phyloP scores from a whole-genome alignment of 2,888 invertebrate genomes.

The Andrena hattorfiana region DNA sequence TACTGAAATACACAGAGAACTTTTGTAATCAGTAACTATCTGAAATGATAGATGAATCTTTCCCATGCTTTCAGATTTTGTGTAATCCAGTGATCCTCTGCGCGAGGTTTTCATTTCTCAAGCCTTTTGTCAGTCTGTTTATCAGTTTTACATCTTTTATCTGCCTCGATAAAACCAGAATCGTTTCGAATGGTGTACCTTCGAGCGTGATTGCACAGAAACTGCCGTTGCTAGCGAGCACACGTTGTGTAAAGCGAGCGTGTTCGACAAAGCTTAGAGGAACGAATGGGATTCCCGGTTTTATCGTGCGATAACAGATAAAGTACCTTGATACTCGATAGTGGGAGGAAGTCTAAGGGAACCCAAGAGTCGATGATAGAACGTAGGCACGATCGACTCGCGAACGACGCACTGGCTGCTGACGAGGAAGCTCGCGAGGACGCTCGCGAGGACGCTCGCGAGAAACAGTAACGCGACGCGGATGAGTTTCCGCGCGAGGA shows the following conservation, averaged over 20 bases:
- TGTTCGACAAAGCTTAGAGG: background rate
- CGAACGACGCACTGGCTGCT: background rate
- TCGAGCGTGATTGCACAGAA: background rate
- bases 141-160: background rate
- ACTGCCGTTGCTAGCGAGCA: background rate
- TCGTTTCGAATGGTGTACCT: background rate
- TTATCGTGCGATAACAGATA: slow-evolving; percentile 28
- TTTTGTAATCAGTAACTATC: no score
- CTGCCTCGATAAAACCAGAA: background rate
- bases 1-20: no score
- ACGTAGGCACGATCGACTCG: slow-evolving; percentile 15
- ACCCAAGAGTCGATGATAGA: background rate
- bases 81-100: no score
- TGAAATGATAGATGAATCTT: no score
- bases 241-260: background rate
- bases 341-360: background rate
- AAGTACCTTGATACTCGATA: slow-evolving; percentile 28
- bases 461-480: background rate
- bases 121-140: no score
- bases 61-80: no score
- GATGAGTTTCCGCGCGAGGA: slow-evolving; percentile 10
- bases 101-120: no score
- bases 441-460: background rate
- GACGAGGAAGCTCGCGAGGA: background rate
- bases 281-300: background rate